Evolutionary conservation across 2,888 invertebrate species (phyloP), one percentile per base, ranked within the genome.

Genomic region (Tetramorium bicarinatum): DNA sequence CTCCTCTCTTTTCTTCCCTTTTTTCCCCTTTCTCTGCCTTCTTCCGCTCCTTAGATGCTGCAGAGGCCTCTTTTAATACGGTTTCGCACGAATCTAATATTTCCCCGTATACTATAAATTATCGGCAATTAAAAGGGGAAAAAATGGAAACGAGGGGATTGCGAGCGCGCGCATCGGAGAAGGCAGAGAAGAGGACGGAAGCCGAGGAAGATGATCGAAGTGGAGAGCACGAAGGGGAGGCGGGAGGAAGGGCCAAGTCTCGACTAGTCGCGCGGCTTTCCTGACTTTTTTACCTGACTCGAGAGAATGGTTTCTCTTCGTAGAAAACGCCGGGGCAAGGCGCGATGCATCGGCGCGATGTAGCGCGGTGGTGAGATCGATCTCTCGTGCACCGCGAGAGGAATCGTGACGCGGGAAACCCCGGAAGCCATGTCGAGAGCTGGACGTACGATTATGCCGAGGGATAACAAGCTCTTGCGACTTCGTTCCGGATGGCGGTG

Each of bases 21-120:
- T 25, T 18, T 52, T 47, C 41, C 13, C 13, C 38, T 41, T 4
- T 62, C 66, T 49, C 59, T 44, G 44, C 49, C n/a, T 29, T 11
- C 66, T 44, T 56, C 62, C 76, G 61, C 61, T 77, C 82, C 71
- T 47, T 49, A 61, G 82, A 82, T 71, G 59, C 18, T 67, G 76
- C 44, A 34, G 76, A 75, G 81, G 84, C 83, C 87, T 85, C 84
- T 87, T 93, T 94, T 94, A 94, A 95, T 94, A 94, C 93, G 92
- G 92, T 95, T 95, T 95, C 94, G 95, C 95, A 94, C 95, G 95
- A 94, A 94, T 94, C 94, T 94, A 95, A 95, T 94, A 94, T 94
- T 95, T 95, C 94, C 69, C 92, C 94, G 93, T 93, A 94, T 88
- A 71, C 69, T 80, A 92, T 93, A 94, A 94, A 94, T 95, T 94